A percentile compares a stretch with the other conserved stretches of the same genome.
Evolutionary conservation across 2,113 vertebrate genomes (phyloP).

Genomic region (Hoplias malabaricus): DNA sequence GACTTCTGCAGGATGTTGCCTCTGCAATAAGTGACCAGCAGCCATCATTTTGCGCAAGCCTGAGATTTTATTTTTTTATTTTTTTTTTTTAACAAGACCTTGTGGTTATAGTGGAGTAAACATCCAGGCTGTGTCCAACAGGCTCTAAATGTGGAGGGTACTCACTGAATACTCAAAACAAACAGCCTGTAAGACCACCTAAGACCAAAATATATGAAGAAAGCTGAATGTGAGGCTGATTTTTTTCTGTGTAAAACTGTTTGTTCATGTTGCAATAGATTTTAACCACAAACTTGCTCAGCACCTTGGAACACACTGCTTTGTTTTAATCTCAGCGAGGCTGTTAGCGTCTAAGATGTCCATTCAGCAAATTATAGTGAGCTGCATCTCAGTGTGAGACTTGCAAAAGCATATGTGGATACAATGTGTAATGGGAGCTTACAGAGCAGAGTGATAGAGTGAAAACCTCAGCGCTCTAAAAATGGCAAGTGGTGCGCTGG

Average conservation of each 20-base stretch:
- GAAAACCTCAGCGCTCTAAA: conserved; percentile 68
- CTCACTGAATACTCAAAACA: background rate
- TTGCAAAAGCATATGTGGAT: background rate
- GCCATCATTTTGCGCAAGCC: background rate
- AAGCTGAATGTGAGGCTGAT: background rate
- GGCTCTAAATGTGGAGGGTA: background rate
- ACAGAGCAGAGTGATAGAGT: conserved; percentile 38
- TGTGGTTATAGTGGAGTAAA: background rate
- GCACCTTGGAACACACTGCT: background rate
- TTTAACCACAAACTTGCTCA: background rate
- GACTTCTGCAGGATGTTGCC: background rate
- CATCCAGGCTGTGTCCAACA: background rate
- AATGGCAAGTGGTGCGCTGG: conserved; percentile 53
- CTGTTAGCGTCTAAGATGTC: background rate
- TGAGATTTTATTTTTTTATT: background rate
- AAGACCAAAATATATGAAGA: background rate
- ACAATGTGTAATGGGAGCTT: conserved; percentile 11
- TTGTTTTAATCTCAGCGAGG: background rate
- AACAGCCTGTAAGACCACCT: background rate
- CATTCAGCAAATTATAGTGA: background rate
- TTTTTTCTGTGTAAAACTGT: background rate
- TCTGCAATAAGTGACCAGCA: background rate
- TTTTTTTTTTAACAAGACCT: too few relatives aligned
- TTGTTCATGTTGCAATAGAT: background rate
- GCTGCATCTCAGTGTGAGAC: background rate